Evolutionary conservation across 2,113 vertebrate genomes (phyloP), one percentile per base, ranked within the genome.

Genomic region (Peromyscus leucopus): DNA sequence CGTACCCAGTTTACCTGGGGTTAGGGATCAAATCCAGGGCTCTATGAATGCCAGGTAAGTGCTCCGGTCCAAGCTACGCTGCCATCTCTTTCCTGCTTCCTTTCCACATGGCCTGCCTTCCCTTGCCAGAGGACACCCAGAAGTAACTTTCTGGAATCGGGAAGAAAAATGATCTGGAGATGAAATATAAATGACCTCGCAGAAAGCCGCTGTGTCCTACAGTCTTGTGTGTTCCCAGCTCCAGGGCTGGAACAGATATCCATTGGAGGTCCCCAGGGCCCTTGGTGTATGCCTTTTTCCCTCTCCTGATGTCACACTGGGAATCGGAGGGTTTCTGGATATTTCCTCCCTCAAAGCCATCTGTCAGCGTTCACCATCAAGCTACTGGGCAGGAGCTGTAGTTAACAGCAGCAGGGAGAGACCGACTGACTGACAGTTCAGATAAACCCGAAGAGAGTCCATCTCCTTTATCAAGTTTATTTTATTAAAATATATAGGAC

Each of bases 401-500:
- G 86, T 55, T 63, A 36, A 26, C 1, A 72, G 85, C 57, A 75
- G 26, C 83, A 42, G 63, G 2, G 19, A 57, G 8, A 42, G n/a
- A 63, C n/a, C 6, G 10, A 71, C 59, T 0, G 8, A 22, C 15
- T 1, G 2, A n/a, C 46, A 71, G 61, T 48, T 2, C 4, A 57
- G 84, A 92, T 24, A 69, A 93, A 97, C 94, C 33, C 67, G 76
- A 8, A 2, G 1, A 4, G 1, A 95, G 55, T 46, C 65, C 63
- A 75, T 71, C 74, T 95, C 84, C 87, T 97, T 98, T 97, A 91
- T 93, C 75, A 97, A 85, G 86, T 98, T 98, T 98, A 97, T 98
- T 98, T 98, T 98, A 98, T 98, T 98, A 98, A 98, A 98, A 98
- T 98, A 98, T 97, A 98, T 97, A 97, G 97, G 96, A 96, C 95